Evolutionary conservation across 2,113 vertebrate species (phyloP).

Genomic region (Sinocyclocheilus rhinocerous): DNA sequence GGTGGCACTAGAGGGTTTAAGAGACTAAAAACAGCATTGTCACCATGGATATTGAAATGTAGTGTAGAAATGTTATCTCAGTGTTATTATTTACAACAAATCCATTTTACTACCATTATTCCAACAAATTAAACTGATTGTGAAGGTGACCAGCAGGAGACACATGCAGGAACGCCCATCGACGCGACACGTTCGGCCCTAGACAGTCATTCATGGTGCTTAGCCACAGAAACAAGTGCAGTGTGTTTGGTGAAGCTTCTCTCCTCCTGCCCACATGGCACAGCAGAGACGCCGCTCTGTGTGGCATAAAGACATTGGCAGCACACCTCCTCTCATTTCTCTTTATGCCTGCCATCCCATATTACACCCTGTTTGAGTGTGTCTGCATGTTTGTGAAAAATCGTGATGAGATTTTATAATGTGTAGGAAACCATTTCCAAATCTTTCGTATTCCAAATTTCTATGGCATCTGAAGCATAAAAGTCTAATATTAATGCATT

Average conservation of each 20-base stretch:
- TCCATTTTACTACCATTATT: background rate
- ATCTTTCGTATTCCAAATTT: background rate
- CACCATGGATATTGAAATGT: background rate
- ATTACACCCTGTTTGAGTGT: background rate
- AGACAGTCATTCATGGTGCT: conserved; percentile 29
- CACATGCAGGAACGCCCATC: background rate
- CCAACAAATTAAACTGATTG: background rate
- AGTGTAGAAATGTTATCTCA: background rate
- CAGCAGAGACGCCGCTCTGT: background rate
- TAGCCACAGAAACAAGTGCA: background rate
- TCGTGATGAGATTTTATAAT: background rate
- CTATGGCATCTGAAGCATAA: background rate
- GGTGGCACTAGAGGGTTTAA: background rate
- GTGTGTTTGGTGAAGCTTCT: conserved; percentile 12
- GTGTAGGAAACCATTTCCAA: background rate
- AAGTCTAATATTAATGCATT: background rate
- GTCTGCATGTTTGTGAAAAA: background rate
- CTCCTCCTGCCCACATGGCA: conserved; percentile 8
- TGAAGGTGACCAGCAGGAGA: background rate
- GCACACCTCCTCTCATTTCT: background rate
- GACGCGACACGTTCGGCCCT: conserved; percentile 13
- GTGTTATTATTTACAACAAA: background rate
- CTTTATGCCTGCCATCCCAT: background rate
- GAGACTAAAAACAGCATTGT: background rate
- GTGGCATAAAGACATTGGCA: conserved; percentile 8